phyloP scores from a whole-genome alignment of 23 tunicate species.

The Ciona savignyi region DNA sequence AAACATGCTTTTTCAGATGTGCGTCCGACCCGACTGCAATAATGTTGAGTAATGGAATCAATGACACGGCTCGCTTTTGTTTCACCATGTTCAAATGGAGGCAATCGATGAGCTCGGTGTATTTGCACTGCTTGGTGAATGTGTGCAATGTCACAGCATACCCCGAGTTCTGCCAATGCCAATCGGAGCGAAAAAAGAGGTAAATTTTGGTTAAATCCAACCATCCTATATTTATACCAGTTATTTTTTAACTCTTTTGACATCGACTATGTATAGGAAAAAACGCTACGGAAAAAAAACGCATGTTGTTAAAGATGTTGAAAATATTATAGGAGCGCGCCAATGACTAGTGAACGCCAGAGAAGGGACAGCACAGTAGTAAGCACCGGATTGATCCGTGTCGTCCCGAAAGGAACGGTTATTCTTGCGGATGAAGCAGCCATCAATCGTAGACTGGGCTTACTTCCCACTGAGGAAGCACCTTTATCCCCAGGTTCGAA shows the following conservation, averaged over 20 bases:
- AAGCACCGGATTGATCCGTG: neutral
- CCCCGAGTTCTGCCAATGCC: conserved; percentile 51
- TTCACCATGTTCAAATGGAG: conserved; percentile 63
- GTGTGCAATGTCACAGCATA: conserved; percentile 66
- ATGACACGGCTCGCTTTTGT: conserved; percentile 49
- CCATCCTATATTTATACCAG: too few relatives aligned
- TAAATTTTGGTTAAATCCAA: too few relatives aligned
- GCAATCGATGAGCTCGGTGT: conserved; percentile 30
- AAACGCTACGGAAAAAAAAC: too few relatives aligned
- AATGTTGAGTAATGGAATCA: conserved; percentile 41
- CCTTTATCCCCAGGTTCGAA: neutral
- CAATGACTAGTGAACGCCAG: neutral
- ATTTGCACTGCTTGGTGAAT: conserved; percentile 48
- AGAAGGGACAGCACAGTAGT: neutral
- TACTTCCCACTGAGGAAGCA: neutral
- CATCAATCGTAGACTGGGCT: neutral
- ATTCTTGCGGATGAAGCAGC: neutral
- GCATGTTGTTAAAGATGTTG: too few relatives aligned
- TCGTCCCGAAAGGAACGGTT: neutral
- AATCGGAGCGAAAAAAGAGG: conserved; percentile 32
- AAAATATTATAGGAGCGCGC: neutral
- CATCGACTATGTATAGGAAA: too few relatives aligned
- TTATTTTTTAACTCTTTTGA: too few relatives aligned
- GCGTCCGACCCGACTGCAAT: conserved; percentile 36
- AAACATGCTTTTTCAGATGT: too few relatives aligned